A percentile compares a stretch with the other conserved stretches of the same genome.
These are phyloP conservation scores for Megamerina dolium DNA, from an alignment of 2,888 invertebrate species.

Conservation along the genomic window DNA sequence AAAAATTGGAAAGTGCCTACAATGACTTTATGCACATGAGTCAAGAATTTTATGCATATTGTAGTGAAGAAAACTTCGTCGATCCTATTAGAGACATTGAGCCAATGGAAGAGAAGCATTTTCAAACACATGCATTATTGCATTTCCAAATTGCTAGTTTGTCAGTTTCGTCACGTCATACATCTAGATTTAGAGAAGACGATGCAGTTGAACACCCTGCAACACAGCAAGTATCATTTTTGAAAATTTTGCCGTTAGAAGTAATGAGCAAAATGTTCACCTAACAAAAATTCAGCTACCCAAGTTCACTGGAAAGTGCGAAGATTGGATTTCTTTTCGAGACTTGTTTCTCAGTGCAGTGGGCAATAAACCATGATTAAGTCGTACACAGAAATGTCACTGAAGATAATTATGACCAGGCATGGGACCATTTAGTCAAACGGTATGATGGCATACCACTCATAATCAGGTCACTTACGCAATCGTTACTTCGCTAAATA, in stretches of 20 bases:
- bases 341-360: too few species aligned
- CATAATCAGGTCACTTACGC: conserved; percentile 9
- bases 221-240: background rate
- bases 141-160: background rate
- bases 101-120: background rate
- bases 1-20: conserved; percentile 1
- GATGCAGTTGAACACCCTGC: too few species aligned
- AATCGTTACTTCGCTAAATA: conserved; percentile 9
- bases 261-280: too few species aligned
- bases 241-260: background rate
- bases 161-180: too few species aligned
- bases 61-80: background rate
- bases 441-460: conserved; percentile 6
- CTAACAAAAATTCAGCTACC: too few species aligned
- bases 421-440: conserved; percentile 9
- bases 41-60: background rate
- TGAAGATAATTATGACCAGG: background rate
- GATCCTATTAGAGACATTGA: background rate
- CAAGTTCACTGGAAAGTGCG: too few species aligned
- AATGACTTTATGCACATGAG: background rate
- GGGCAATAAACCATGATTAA: background rate
- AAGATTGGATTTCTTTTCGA: too few species aligned
- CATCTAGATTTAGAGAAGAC: too few species aligned
- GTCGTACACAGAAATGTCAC: conserved; percentile 4
- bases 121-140: background rate